A percentile compares a stretch with the other conserved stretches of the same genome.
Evolutionary conservation across 2,888 invertebrate genomes (phyloP).

Genomic region (Sceliomorpha sp.): DNA sequence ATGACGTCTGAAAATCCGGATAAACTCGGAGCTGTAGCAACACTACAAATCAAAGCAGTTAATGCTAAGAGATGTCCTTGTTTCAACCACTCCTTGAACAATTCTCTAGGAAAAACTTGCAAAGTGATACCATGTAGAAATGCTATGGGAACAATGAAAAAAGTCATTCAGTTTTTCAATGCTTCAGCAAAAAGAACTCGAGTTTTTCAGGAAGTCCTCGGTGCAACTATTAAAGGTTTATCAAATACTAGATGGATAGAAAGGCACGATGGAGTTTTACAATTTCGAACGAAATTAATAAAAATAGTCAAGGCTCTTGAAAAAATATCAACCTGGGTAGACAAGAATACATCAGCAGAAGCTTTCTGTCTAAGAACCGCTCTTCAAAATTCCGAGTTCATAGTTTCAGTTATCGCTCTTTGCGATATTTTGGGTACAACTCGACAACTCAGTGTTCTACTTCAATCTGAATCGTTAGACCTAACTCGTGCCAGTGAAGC

Average conservation of each 20-base stretch:
- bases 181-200: slow-evolving; percentile 13
- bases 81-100: slow-evolving; percentile 33
- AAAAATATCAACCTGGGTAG: slow-evolving; percentile 13
- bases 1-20: slow-evolving; percentile 33
- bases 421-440: slow-evolving; percentile 19
- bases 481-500: neutral
- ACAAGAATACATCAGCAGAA: slow-evolving; percentile 15
- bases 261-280: slow-evolving; percentile 21
- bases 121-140: slow-evolving; percentile 21
- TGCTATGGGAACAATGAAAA: slow-evolving; percentile 33
- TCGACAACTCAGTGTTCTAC: slow-evolving; percentile 6
- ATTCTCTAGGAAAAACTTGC: too few relatives aligned
- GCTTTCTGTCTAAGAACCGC: slow-evolving; percentile 14
- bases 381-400: slow-evolving; percentile 12
- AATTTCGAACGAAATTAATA: slow-evolving; percentile 4
- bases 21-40: slow-evolving; percentile 21
- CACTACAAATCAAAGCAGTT: slow-evolving; percentile 20
- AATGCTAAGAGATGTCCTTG: slow-evolving; percentile 28
- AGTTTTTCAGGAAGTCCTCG: slow-evolving; percentile 9
- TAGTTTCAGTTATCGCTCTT: slow-evolving; percentile 21
- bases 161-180: slow-evolving; percentile 28
- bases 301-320: slow-evolving; percentile 18
- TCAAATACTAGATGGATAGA: slow-evolving; percentile 23
- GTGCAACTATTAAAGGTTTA: slow-evolving; percentile 5
- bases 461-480: slow-evolving; percentile 9